Evolutionary conservation across 1,140 invertebrate species (phyloP).

Genomic region (Hylaeus anthracinus): DNA sequence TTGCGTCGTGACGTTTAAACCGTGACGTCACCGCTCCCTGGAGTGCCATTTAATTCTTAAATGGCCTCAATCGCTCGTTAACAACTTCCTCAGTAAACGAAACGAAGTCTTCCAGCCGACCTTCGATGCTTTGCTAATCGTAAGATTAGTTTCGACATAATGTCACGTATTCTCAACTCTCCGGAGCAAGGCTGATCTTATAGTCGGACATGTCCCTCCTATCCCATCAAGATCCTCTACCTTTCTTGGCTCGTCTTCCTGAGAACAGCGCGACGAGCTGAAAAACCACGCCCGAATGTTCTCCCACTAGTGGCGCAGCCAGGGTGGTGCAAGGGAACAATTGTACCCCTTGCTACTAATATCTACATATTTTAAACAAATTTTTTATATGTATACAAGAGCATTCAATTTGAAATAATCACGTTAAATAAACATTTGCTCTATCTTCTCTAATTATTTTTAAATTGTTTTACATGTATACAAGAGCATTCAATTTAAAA

Average conservation of each 20-base stretch:
- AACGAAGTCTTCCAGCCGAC: slow-evolving; percentile 9
- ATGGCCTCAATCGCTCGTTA: slow-evolving; percentile 14
- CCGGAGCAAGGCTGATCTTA: neutral
- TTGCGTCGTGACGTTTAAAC: slow-evolving; percentile 48
- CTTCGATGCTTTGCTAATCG: slow-evolving; percentile 1
- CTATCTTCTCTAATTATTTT: too few species aligned
- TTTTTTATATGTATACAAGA: too few species aligned
- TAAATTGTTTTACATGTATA: too few species aligned
- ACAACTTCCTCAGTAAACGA: slow-evolving; percentile 5
- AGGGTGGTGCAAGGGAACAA: too few species aligned
- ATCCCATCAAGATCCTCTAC: neutral
- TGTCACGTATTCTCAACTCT: slow-evolving; percentile 22
- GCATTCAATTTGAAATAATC: too few species aligned
- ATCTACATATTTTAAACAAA: too few species aligned
- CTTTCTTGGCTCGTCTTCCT: neutral
- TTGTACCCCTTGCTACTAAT: too few species aligned
- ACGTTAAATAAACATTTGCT: too few species aligned
- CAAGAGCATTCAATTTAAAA: too few species aligned
- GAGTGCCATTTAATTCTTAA: slow-evolving; percentile 60
- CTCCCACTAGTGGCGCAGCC: neutral
- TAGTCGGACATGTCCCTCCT: neutral
- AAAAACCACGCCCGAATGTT: slow-evolving; percentile 71
- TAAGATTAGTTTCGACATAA: slow-evolving; percentile 4
- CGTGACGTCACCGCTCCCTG: slow-evolving; percentile 50
- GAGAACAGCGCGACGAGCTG: slow-evolving; percentile 38